These are phyloP conservation scores for Lanius ludovicianus DNA, from an alignment of 2,113 vertebrate species.

Conservation along the genomic window DNA sequence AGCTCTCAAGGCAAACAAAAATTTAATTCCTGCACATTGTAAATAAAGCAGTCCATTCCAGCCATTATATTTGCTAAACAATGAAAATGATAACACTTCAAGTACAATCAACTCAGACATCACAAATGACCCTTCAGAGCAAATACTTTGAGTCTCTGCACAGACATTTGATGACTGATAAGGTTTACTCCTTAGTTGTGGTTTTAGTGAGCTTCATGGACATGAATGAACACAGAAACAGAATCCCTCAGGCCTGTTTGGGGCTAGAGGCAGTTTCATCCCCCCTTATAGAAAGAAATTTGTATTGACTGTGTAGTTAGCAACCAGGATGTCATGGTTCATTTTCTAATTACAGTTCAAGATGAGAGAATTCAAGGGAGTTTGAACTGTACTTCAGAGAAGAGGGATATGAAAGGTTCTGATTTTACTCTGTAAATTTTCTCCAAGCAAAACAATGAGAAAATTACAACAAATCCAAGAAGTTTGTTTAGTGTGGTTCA, in stretches of 20 bases:
- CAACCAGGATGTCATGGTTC: not conserved
- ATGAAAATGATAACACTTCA: not conserved
- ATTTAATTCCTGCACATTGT: constrained; percentile 2
- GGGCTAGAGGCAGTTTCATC: not conserved
- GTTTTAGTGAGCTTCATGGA: not conserved
- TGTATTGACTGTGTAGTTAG: not conserved
- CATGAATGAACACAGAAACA: not conserved
- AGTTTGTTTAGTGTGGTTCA: not conserved
- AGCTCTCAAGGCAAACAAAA: constrained; percentile 31
- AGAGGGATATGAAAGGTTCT: not conserved
- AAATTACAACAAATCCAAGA: not conserved
- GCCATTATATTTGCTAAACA: not conserved
- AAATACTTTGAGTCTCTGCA: not conserved
- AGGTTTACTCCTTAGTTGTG: not conserved
- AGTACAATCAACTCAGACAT: not conserved
- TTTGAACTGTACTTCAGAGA: not conserved
- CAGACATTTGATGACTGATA: not conserved
- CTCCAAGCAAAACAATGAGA: not conserved
- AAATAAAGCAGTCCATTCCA: constrained; percentile 37
- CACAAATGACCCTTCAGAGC: not conserved
- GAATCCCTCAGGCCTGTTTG: not conserved
- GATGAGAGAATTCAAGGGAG: not conserved
- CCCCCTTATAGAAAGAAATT: not conserved
- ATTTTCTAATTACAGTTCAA: not conserved
- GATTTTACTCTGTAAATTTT: not conserved